Percentiles rank a stretch among this genome's conserved stretches.
These are phyloP conservation scores for Agrilus biguttatus DNA, from an alignment of 2,888 invertebrate genomes.

Conservation along the genomic window DNA sequence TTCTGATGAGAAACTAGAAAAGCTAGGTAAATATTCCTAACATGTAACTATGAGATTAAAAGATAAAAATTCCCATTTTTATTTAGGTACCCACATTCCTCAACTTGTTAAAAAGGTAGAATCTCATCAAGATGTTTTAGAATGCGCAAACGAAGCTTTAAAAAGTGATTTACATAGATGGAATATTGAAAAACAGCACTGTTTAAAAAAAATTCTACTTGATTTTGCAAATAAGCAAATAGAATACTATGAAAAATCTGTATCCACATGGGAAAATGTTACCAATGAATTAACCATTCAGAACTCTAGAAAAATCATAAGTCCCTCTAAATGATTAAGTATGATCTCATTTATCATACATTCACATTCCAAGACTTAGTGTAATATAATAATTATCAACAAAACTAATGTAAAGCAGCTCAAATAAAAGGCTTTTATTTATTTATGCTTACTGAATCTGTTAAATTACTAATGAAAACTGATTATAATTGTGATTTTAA, in stretches of 20 bases:
- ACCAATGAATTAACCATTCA: conserved; percentile 12
- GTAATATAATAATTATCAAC: too few relatives aligned
- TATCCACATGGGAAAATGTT: conserved; percentile 40
- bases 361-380: too few relatives aligned
- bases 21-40: conserved; percentile 22
- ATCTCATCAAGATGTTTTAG: conserved; percentile 44
- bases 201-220: conserved; percentile 45
- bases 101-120: conserved; percentile 37
- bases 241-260: conserved; percentile 45
- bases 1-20: conserved; percentile 40
- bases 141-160: conserved; percentile 54
- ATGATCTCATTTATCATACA: too few relatives aligned
- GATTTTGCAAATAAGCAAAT: conserved; percentile 51
- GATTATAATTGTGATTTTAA: too few relatives aligned
- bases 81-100: conserved; percentile 32
- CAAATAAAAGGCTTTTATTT: too few relatives aligned
- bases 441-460: too few relatives aligned
- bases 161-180: conserved; percentile 53
- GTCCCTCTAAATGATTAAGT: too few relatives aligned
- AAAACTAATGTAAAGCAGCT: too few relatives aligned
- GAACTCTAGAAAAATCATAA: background rate
- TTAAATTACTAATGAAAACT: too few relatives aligned
- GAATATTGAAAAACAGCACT: conserved; percentile 48
- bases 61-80: conserved; percentile 10
- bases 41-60: background rate